phyloP scores from a whole-genome alignment of 1,140 invertebrate genomes.

The Aphis gossypii region DNA sequence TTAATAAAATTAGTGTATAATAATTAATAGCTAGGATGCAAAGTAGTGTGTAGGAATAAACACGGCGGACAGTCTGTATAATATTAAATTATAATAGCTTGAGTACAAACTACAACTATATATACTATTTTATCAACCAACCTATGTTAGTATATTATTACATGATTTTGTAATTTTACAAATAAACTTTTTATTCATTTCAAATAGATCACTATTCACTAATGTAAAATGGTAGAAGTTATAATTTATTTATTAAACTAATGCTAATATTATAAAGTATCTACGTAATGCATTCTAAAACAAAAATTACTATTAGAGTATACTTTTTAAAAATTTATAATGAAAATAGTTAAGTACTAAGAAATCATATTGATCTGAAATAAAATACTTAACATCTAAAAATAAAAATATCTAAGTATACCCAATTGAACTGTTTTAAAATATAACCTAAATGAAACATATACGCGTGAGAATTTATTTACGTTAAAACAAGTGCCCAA shows the following conservation, averaged over 20 bases:
- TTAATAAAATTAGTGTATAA: background rate
- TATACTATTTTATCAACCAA: background rate
- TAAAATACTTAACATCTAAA: background rate
- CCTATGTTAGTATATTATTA: background rate
- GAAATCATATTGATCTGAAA: background rate
- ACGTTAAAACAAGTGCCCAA: background rate
- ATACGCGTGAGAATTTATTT: slow-evolving; percentile 38
- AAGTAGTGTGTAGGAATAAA: background rate
- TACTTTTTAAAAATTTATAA: background rate
- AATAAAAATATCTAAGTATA: background rate
- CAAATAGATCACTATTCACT: background rate
- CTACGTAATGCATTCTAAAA: background rate
- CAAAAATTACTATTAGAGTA: background rate
- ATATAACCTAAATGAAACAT: slow-evolving; percentile 9
- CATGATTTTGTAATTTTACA: background rate
- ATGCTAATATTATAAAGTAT: background rate
- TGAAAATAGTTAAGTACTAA: too few species aligned
- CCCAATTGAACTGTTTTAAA: background rate
- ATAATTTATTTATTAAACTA: background rate
- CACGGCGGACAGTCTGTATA: background rate
- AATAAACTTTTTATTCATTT: background rate
- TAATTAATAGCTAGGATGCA: background rate
- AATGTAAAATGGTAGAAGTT: background rate
- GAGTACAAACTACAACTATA: background rate
- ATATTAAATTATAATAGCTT: background rate